Evolutionary conservation across 2,113 vertebrate species (phyloP).

Genomic region (Prolemur simus): DNA sequence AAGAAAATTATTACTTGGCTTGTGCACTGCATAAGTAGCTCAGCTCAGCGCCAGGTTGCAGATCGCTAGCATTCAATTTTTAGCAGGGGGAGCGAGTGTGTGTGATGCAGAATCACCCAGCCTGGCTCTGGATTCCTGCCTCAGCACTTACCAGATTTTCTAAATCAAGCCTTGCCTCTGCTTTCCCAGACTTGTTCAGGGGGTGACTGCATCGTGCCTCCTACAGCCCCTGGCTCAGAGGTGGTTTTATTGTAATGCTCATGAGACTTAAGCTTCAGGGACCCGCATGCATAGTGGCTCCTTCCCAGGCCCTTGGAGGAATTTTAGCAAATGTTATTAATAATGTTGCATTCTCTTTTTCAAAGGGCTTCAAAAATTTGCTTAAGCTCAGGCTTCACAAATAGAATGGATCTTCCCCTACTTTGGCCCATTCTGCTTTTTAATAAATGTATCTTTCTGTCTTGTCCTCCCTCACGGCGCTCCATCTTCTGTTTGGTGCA

Average conservation of each 20-base stretch:
- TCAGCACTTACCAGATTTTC: background rate
- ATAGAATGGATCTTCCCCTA: background rate
- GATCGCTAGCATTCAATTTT: background rate
- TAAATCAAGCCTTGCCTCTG: background rate
- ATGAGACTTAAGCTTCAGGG: background rate
- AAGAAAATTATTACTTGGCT: background rate
- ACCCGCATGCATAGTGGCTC: background rate
- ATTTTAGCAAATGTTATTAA: background rate
- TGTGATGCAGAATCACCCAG: background rate
- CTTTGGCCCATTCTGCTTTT: background rate
- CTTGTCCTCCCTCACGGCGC: background rate
- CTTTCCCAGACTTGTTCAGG: background rate
- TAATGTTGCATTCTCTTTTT: background rate
- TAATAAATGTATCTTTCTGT: background rate
- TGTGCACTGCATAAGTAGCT: too few relatives aligned
- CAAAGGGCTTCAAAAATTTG: background rate
- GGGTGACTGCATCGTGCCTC: background rate
- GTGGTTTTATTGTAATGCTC: background rate
- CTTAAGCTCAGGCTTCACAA: background rate
- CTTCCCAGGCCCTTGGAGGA: background rate
- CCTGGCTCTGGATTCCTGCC: background rate
- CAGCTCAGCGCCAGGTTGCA: background rate
- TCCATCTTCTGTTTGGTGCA: background rate
- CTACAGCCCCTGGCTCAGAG: background rate
- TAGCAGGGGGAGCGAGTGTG: accelerated